Percentiles rank a stretch among this genome's conserved stretches.
These are phyloP conservation scores for Lycia hirtaria DNA, from an alignment of 2,888 invertebrate genomes.

Conservation along the genomic window DNA sequence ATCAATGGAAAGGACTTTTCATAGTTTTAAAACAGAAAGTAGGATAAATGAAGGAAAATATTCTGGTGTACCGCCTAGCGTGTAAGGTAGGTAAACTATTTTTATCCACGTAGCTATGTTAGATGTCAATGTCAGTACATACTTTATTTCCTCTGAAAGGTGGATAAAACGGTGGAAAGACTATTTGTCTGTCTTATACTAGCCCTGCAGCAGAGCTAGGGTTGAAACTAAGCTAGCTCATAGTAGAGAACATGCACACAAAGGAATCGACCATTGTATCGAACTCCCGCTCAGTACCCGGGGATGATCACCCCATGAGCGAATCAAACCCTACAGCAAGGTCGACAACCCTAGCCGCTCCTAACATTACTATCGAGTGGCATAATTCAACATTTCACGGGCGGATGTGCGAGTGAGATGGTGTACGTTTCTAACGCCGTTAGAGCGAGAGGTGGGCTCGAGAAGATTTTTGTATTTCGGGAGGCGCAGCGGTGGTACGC, in stretches of 20 bases:
- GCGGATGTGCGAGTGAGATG: constrained; percentile 60
- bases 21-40: too few species aligned
- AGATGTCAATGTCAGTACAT: too few species aligned
- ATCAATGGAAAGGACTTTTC: too few species aligned
- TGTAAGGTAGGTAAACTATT: too few species aligned
- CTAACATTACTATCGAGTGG: constrained; percentile 64
- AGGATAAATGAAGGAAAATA: too few species aligned
- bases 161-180: too few species aligned
- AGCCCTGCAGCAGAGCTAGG: too few species aligned
- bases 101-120: too few species aligned
- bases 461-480: constrained; percentile 77
- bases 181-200: too few species aligned
- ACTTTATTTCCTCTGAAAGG: too few species aligned
- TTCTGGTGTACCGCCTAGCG: too few species aligned
- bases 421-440: constrained; percentile 41
- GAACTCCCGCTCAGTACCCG: constrained; percentile 18
- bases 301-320: constrained; percentile 43
- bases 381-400: constrained; percentile 62
- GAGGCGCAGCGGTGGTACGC: constrained; percentile 69
- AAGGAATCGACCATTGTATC: constrained; percentile 17
- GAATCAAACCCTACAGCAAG: constrained; percentile 42
- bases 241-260: not conserved
- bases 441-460: constrained; percentile 60
- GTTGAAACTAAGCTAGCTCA: not conserved
- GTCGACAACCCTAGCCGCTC: constrained; percentile 56